A percentile compares a stretch with the other conserved stretches of the same genome.
Conservation (phyloP, 2,113 vertebrate species). For the Eurypyga helias region DNA sequence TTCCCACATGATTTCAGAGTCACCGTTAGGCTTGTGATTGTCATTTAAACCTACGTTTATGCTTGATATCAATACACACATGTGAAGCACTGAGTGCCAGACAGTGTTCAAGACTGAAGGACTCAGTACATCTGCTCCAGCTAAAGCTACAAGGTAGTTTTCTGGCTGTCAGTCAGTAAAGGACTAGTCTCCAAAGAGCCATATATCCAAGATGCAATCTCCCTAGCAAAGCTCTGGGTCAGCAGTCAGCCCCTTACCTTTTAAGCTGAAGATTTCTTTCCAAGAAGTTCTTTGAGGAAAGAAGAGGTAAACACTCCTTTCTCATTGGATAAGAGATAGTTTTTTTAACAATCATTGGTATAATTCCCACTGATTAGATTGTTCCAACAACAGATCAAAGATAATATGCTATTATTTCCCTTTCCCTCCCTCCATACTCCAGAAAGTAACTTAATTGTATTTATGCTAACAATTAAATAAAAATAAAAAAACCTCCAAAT, state of each 20-base stretch:
- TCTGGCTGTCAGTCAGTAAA: not conserved
- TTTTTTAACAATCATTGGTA: not conserved
- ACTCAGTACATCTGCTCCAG: not conserved
- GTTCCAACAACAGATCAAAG: not conserved
- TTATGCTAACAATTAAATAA: not conserved
- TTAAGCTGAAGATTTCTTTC: not conserved
- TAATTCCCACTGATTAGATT: not conserved
- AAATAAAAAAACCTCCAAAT: not conserved
- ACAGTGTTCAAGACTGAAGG: rapidly evolving
- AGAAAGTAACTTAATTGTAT: not conserved
- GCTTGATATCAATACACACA: not conserved
- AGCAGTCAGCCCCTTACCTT: not conserved
- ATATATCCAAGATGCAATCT: not conserved
- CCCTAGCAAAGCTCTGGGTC: not conserved
- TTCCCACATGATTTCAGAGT: not conserved
- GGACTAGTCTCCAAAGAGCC: not conserved
- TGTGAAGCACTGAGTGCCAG: not conserved
- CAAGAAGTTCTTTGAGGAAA: not conserved
- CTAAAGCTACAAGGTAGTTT: not conserved
- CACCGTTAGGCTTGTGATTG: not conserved
- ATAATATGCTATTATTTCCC: not conserved
- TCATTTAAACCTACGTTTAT: not conserved
- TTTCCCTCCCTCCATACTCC: not conserved
- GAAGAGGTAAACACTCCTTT: not conserved
- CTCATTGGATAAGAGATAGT: not conserved